Conservation (phyloP, 2,113 vertebrate genomes). For the Cercopithecus mona region DNA sequence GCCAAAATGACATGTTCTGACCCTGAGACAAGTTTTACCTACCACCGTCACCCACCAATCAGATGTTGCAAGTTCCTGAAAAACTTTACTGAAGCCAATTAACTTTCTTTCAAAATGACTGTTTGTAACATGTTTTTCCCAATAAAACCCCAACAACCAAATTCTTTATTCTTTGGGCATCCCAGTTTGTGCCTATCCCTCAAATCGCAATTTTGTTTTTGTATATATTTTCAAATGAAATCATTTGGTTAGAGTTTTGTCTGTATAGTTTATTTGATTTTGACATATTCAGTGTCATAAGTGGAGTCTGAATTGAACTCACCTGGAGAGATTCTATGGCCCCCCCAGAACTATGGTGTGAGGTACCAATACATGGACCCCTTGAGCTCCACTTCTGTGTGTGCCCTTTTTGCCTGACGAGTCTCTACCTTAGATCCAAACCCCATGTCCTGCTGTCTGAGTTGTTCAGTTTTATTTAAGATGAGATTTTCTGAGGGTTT, state of each 20-base stretch:
- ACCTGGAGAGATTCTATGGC: background rate
- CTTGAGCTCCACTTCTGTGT: background rate
- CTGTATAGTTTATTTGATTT: background rate
- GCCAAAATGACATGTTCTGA: background rate
- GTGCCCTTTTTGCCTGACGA: background rate
- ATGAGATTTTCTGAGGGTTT: background rate
- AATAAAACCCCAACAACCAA: background rate
- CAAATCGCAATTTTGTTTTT: background rate
- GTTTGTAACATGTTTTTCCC: background rate
- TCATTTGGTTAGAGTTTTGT: background rate
- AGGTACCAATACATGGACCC: background rate
- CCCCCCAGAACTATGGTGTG: background rate
- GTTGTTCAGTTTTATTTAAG: background rate
- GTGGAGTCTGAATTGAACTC: background rate
- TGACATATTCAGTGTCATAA: background rate
- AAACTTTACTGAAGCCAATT: background rate
- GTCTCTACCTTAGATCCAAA: background rate
- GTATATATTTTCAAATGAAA: background rate
- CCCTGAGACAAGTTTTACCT: background rate
- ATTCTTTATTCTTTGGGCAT: background rate
- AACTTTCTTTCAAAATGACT: background rate
- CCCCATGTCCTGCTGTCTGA: background rate
- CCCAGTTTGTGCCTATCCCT: background rate
- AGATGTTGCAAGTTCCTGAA: background rate
- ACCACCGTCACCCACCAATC: background rate